Conservation (phyloP, 2,113 vertebrate genomes). For the Aix galericulata region DNA sequence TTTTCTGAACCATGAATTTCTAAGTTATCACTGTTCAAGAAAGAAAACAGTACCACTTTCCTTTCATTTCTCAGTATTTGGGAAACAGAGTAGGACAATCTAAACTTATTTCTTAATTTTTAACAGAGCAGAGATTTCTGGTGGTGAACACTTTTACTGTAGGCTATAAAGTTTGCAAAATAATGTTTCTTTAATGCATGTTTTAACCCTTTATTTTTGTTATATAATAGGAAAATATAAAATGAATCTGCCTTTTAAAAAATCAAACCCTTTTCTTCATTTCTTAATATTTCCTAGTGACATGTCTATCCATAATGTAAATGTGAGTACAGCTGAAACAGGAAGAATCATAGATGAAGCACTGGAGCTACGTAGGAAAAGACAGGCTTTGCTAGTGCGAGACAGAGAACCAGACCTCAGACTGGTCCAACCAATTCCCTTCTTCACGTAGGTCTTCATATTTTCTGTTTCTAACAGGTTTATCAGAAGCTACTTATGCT, state of each 20-base stretch:
- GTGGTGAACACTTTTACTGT: background rate
- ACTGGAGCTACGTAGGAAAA: slow-evolving; percentile 85
- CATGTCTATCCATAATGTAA: slow-evolving; percentile 88
- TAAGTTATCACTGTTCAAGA: background rate
- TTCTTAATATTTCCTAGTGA: slow-evolving; percentile 75
- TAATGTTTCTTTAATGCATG: background rate
- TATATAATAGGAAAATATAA: rapidly evolving
- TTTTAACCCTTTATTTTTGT: background rate
- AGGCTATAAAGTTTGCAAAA: background rate
- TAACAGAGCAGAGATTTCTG: background rate
- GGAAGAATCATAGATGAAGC: slow-evolving; percentile 88
- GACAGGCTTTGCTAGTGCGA: slow-evolving; percentile 80
- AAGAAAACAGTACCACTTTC: background rate
- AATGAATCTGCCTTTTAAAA: background rate
- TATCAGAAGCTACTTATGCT: background rate
- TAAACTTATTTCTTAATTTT: background rate
- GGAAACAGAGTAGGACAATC: background rate
- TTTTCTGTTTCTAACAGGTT: background rate
- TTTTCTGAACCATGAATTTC: background rate
- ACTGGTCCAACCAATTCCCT: slow-evolving; percentile 85
- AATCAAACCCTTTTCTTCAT: background rate
- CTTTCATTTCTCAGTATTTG: background rate
- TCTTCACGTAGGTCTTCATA: slow-evolving; percentile 82
- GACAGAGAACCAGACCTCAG: slow-evolving; percentile 87
- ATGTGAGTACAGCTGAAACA: slow-evolving; percentile 85